These are phyloP conservation scores for Oncorhynchus gorbuscha DNA, from an alignment of 2,113 vertebrate species.

Conservation along the genomic window DNA sequence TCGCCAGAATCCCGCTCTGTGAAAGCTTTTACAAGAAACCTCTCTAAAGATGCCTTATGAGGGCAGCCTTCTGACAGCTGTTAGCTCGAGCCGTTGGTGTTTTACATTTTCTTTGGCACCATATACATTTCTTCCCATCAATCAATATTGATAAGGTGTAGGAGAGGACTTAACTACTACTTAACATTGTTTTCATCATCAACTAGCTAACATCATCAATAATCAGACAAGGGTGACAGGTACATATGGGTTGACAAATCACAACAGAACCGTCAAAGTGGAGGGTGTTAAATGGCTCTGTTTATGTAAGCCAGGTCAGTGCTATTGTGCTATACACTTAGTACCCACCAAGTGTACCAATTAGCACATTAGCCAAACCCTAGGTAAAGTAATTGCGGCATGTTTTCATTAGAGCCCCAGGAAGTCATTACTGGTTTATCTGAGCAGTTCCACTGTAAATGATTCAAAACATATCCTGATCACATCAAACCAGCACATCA, in stretches of 20 bases:
- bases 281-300: not conserved
- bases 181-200: too few species aligned
- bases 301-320: not conserved
- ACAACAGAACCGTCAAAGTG: not conserved
- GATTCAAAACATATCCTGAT: constrained; percentile 77
- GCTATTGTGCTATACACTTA: not conserved
- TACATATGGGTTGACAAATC: not conserved
- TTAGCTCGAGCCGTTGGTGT: too few species aligned
- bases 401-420: constrained; percentile 25
- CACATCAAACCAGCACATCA: constrained; percentile 76
- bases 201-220: too few species aligned
- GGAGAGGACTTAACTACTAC: too few species aligned
- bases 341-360: not conserved
- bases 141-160: too few species aligned
- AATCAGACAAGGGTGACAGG: not conserved
- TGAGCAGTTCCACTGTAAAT: constrained; percentile 81
- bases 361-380: constrained; percentile 71
- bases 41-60: not conserved
- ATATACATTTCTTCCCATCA: too few species aligned
- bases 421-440: constrained; percentile 57
- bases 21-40: not conserved
- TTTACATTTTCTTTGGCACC: too few species aligned
- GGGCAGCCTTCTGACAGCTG: too few species aligned
- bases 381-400: constrained; percentile 70
- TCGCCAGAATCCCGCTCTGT: not conserved